phyloP scores from a whole-genome alignment of 2,888 invertebrate genomes.

The Oligia latruncula region DNA sequence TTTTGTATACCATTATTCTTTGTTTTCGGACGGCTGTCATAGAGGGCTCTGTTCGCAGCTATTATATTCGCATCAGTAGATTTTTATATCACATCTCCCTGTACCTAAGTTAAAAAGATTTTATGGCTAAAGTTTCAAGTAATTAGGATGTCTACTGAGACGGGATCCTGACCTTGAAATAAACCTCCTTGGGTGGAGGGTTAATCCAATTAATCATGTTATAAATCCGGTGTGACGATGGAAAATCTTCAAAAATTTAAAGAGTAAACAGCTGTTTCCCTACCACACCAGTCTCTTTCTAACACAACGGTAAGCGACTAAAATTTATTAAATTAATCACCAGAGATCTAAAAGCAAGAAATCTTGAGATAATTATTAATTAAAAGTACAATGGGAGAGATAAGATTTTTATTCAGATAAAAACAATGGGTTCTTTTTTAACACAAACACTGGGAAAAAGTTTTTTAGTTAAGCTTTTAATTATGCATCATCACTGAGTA shows the following conservation, averaged over 20 bases:
- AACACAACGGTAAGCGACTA: constrained; percentile 8
- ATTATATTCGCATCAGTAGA: constrained; percentile 2
- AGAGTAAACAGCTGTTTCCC: not conserved
- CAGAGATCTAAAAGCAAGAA: constrained; percentile 31
- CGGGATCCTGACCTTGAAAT: constrained; percentile 7
- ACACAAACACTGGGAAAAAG: constrained; percentile 25
- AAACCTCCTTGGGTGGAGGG: not conserved
- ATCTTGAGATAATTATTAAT: constrained; percentile 62
- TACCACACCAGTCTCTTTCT: not conserved
- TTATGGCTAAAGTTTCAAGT: constrained; percentile 18
- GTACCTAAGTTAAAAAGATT: not conserved
- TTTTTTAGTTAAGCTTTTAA: constrained; percentile 25
- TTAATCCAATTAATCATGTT: constrained; percentile 41
- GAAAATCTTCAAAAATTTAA: not conserved
- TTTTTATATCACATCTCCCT: not conserved
- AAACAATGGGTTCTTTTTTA: constrained; percentile 50
- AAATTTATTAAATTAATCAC: constrained; percentile 27
- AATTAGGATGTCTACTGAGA: constrained; percentile 29
- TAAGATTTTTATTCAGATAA: constrained; percentile 53
- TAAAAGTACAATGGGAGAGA: constrained; percentile 54
- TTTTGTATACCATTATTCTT: constrained; percentile 85
- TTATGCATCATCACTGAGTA: constrained; percentile 13
- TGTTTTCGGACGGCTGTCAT: constrained; percentile 74
- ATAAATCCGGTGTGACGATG: not conserved
- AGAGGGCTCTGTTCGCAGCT: constrained; percentile 71